Conservation (phyloP, 2,888 invertebrate species). For the Andrena minutula region DNA sequence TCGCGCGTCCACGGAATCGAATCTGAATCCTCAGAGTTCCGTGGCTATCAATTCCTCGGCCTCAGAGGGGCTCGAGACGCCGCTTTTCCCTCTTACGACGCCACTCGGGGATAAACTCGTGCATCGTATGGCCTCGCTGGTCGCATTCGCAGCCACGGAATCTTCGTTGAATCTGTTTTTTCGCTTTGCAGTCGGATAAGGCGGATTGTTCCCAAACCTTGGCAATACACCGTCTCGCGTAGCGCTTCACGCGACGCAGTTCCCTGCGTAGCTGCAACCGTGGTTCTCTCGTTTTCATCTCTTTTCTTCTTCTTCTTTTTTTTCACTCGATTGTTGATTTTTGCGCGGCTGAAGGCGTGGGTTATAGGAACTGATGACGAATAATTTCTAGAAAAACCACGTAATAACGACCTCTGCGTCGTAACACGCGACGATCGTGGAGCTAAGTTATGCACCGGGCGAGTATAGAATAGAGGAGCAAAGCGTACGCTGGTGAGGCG, state of each 20-base stretch:
- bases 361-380: slow-evolving; percentile 3
- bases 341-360: not conserved
- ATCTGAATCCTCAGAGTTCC: slow-evolving; percentile 28
- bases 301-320: not conserved
- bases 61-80: slow-evolving; percentile 15
- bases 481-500: not conserved
- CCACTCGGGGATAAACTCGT: slow-evolving; percentile 30
- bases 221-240: not conserved
- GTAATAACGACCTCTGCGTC: not conserved
- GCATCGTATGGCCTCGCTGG: slow-evolving; percentile 19
- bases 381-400: slow-evolving; percentile 18
- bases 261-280: not conserved
- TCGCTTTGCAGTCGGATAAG: slow-evolving; percentile 23
- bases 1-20: slow-evolving; percentile 16
- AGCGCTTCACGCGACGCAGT: not conserved
- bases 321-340: not conserved
- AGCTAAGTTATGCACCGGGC: not conserved
- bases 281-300: not conserved
- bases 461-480: not conserved
- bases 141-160: not conserved
- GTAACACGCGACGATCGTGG: not conserved
- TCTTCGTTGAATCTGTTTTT: not conserved
- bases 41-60: slow-evolving; percentile 16
- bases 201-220: slow-evolving; percentile 24
- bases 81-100: slow-evolving; percentile 14